Evolutionary conservation across 1,140 invertebrate genomes (phyloP), one percentile per base, ranked within the genome.

Genomic region (Pogonognathellus flavescens): DNA sequence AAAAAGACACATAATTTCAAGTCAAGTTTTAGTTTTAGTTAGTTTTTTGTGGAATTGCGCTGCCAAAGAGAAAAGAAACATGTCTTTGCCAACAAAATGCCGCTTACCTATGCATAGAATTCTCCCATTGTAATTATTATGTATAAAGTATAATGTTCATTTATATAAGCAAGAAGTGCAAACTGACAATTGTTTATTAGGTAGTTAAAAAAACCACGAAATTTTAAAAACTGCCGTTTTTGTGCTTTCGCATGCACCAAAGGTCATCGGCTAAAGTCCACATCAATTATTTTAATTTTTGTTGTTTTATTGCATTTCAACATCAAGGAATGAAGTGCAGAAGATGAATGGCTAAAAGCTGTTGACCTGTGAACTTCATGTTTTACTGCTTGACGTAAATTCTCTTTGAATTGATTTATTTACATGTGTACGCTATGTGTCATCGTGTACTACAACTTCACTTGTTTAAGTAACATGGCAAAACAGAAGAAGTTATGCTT

Each of bases 321-420:
- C 59, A 60, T 60, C 22, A 60, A 22, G 59, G n/a, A 18, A 18
- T 60, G 59, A 60, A 60, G 22, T 18, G 59, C n/a, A 60, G 59
- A 60, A 60, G 59, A 60, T 60, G 59, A 11, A 60, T 60, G 22
- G 18, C 59, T 20, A 60, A 60, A 60, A 60, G 59, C 59, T 60
- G 59, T 60, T 60, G 59, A 60, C 59, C 59, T 60, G 59, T 60
- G 59, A 60, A 60, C 59, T 60, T 60, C 1, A 60, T 60, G 59
- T 60, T 60, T 60, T 60, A 60, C 59, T 60, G 59, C 59, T 60
- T 60, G 59, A 60, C 59, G 59, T 20, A 60, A 60, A 60, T 60
- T 60, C 59, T 18, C n/a, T 20, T 60, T 60, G 18, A 60, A 18
- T 60, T 60, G 70, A 41, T 72, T 72, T 72, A 41, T 41, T 72